A percentile compares a stretch with the other conserved stretches of the same genome.
Evolutionary conservation across 1,140 invertebrate species (phyloP).

Genomic region (Vollenhovia emeryi): DNA sequence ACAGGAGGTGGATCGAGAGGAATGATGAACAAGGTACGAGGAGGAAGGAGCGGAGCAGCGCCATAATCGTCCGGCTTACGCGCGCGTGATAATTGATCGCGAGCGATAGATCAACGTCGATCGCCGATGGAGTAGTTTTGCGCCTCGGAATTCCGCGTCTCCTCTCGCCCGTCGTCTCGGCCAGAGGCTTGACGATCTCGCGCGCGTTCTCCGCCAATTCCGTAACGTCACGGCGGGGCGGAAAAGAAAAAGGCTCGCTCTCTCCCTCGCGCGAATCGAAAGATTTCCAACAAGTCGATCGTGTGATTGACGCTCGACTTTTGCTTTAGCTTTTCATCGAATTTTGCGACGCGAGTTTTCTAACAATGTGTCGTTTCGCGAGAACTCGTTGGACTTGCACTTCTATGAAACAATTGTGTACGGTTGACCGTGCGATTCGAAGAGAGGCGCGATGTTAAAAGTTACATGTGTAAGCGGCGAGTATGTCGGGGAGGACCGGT

Average conservation of each 20-base stretch:
- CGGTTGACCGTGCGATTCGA: neutral
- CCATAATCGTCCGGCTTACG: conserved; percentile 14
- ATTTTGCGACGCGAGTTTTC: neutral
- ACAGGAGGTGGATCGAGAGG: conserved; percentile 35
- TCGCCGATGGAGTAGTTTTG: neutral
- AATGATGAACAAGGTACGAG: conserved; percentile 70
- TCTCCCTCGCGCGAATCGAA: neutral
- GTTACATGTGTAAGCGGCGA: neutral
- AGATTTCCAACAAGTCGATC: neutral
- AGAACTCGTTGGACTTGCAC: neutral
- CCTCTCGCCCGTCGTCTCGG: neutral
- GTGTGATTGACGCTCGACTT: neutral
- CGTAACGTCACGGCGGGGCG: neutral
- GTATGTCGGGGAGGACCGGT: neutral
- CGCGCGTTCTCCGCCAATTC: neutral
- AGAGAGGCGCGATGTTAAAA: conserved; percentile 4
- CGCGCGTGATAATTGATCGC: conserved; percentile 38
- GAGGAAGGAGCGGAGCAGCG: neutral
- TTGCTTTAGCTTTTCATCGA: neutral
- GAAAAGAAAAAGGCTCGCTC: neutral
- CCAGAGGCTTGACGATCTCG: neutral
- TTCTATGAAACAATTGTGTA: neutral
- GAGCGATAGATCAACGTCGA: neutral
- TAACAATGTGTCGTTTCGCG: neutral
- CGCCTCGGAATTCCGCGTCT: neutral